Evolutionary conservation across 2,888 invertebrate species (phyloP), one percentile per base, ranked within the genome.

Genomic region (Cheilosia vernalis): DNA sequence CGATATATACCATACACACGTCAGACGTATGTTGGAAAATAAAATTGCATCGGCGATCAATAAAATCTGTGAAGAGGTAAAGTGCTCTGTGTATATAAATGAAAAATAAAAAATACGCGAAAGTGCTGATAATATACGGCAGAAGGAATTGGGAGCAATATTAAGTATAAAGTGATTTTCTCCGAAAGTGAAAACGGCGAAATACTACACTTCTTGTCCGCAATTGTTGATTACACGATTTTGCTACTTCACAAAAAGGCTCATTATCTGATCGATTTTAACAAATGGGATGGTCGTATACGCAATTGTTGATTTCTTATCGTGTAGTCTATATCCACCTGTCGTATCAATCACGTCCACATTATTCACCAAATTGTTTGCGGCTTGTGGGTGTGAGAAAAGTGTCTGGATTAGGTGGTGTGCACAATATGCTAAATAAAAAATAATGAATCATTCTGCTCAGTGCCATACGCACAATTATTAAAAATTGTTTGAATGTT

Each of bases 1-100:
- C 47, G 21, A 6, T 19, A 37, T 9, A n/a, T 17, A 61, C 15
- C n/a, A 37, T 27, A 51, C 27, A 55, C 55, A 67, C 70, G 61
- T 55, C 21, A 58, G 42, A 44, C 51, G 21, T 55, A 44, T 40
- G 5, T 33, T 21, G 10, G 56, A 66, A 70, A 66, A 69, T 19
- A 51, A 63, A 74, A 63, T 51, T 82, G 77, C 70, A 77, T 70
- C 27, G 42, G 73, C 83, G 73, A 84, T 84, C 83, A 79, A 84
- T 84, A 84, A 84, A 84, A 84, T 84, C 83, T 84, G 49, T 84
- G 49, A 69, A 74, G 70, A 70, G 56, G 63, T 60, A 70, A 76
- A 67, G 60, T 78, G 66, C n/a, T n/a, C 5, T n/a, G 44, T 70
- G 78, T 67, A 72, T 40, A 27, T 56, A 40, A 66, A 73, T 56